Base-by-base conservation (phyloP, 2,888 invertebrate species). In the Phyllotreta cruciferae region DNA sequence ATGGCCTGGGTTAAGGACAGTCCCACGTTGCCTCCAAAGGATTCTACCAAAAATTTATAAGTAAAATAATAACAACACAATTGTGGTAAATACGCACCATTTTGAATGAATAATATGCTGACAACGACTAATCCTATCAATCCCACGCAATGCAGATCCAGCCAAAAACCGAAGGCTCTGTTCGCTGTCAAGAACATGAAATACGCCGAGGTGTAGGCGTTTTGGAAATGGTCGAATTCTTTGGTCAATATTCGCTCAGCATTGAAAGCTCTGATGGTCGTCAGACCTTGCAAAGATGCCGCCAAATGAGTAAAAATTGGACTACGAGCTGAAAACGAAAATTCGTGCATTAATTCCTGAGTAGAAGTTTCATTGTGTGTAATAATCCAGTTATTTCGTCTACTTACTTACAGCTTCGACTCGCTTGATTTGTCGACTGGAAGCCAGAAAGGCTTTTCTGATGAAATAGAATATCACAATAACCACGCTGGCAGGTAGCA, bases 1-100 rank as follows among this genome's bases (percentile, higher is more conserved):
- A 92, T 89, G 10, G 90, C 89, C 77, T 92, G 91, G 0, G 92
- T 92, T 58, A 93, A 90, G 7, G 91, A 91, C 60, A 93, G 78
- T 34, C 92, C 92, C 3, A 92, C 90, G 74, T 89, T 87, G 36
- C 92, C 92, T 13, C 91, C 91, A 66, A 85, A 82, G 52, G 83
- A 82, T 68, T 81, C 86, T 84, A 73, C n/a, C 24, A 24, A 24
- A 24, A 1, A 24, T 24, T 24, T 24, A 24, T 3, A 24, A 24
- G 24, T 53, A 38, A 54, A 53, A 37, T 35, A 1, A 45, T 1
- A 45, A n/a, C 13, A 45, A 9, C 11, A 8, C 7, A 11, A 7
- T 52, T 34, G 7, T 13, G n/a, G 36, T 56, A 56, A 6, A 4
- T 42, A 72, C 70, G 66, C 82, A 83, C 83, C 82, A 73, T 79